These are phyloP conservation scores for Drosophila atripex DNA, from an alignment of 2,888 invertebrate species.

Conservation along the genomic window DNA sequence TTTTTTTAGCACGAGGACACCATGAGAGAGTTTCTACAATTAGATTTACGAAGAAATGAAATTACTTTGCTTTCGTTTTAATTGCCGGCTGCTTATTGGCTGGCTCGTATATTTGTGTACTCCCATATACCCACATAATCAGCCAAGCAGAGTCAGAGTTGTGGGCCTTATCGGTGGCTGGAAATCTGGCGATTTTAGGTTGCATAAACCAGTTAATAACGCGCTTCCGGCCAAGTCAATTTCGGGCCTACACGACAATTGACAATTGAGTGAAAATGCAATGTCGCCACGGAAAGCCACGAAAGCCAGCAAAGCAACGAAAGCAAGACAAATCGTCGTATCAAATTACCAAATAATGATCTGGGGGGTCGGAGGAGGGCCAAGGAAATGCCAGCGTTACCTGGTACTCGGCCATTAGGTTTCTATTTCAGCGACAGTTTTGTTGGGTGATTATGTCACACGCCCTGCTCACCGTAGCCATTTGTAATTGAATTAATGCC, in stretches of 20 bases:
- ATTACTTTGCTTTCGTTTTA: slow-evolving; percentile 78
- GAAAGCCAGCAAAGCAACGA: slow-evolving; percentile 63
- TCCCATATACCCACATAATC: slow-evolving; percentile 22
- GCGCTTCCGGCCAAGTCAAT: slow-evolving; percentile 80
- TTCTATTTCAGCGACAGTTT: slow-evolving; percentile 25
- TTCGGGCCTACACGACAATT: slow-evolving; percentile 67
- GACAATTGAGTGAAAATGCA: slow-evolving; percentile 78
- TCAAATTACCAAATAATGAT: slow-evolving; percentile 77
- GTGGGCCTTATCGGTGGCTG: slow-evolving; percentile 57
- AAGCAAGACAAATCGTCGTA: slow-evolving; percentile 78
- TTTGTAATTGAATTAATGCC: slow-evolving; percentile 81
- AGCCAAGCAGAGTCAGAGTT: slow-evolving; percentile 31
- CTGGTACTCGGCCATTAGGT: slow-evolving; percentile 23
- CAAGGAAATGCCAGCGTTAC: slow-evolving; percentile 39
- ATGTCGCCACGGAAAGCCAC: slow-evolving; percentile 19
- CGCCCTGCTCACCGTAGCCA: slow-evolving; percentile 73
- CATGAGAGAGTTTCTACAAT: slow-evolving; percentile 57
- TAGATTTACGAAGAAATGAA: slow-evolving; percentile 80
- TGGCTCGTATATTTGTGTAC: slow-evolving; percentile 12
- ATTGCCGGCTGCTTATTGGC: slow-evolving; percentile 72
- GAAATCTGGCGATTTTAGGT: slow-evolving; percentile 80
- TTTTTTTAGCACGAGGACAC: background rate
- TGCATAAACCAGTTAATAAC: slow-evolving; percentile 83
- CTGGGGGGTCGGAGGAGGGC: slow-evolving; percentile 45
- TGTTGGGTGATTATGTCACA: slow-evolving; percentile 73